Conservation (phyloP, 1,140 invertebrate species). For the Drosophila tropicalis region DNA sequence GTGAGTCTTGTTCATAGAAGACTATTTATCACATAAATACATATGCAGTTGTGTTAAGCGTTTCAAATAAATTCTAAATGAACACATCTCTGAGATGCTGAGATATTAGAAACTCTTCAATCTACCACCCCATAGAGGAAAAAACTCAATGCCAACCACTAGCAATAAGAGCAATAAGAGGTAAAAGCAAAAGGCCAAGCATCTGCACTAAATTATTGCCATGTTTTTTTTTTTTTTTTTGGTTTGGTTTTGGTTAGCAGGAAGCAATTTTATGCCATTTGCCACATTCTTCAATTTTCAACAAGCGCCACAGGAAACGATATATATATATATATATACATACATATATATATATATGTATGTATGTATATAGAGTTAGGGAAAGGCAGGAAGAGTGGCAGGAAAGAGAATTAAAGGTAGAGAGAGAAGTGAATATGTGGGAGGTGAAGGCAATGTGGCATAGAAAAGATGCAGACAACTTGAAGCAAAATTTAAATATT, state of each 20-base stretch:
- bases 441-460: not conserved
- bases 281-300: conserved; percentile 20
- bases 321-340: too few species aligned
- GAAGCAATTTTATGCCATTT: conserved; percentile 25
- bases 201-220: conserved; percentile 20
- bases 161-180: conserved; percentile 6
- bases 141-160: conserved; percentile 3
- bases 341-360: not conserved
- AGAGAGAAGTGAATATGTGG: not conserved
- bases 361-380: not conserved
- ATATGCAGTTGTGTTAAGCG: too few species aligned
- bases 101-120: not conserved
- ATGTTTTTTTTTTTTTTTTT: conserved; percentile 16
- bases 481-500: conserved; percentile 20
- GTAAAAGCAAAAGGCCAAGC: conserved; percentile 5
- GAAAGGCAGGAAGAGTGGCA: not conserved
- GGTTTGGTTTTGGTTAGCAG: conserved; percentile 6
- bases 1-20: too few species aligned
- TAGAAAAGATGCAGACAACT: not conserved
- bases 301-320: conserved; percentile 6
- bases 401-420: not conserved
- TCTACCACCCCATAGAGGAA: not conserved
- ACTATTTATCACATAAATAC: too few species aligned
- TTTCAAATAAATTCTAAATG: too few species aligned
- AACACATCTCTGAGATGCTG: too few species aligned